A percentile compares a stretch with the other conserved stretches of the same genome.
Conservation (phyloP, 2,797 vertebrate species). For the Distichodus sexfasciatus region DNA sequence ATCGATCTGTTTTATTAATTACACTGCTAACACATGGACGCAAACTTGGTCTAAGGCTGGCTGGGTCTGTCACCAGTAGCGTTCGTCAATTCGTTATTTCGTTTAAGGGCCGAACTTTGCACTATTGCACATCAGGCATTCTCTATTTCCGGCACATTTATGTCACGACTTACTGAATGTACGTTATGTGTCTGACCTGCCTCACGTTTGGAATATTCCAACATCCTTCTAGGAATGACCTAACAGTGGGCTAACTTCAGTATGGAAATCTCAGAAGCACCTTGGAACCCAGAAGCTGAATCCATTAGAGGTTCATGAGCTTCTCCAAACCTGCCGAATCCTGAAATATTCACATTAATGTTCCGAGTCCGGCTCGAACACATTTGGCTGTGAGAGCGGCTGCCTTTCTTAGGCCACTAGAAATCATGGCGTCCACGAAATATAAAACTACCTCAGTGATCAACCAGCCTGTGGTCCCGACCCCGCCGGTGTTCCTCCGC, state of each 20-base stretch:
- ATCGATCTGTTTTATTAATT: neutral
- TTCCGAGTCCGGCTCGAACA: neutral
- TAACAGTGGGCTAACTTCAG: neutral
- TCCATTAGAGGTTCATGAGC: neutral
- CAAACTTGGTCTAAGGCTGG: no score
- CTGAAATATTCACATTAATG: neutral
- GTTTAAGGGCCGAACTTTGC: no score
- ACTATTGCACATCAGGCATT: no score
- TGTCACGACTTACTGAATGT: no score
- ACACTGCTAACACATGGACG: no score
- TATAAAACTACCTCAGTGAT: conserved; percentile 71
- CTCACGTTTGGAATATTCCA: neutral
- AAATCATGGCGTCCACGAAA: conserved; percentile 72
- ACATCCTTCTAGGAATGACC: no score
- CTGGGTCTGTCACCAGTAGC: no score
- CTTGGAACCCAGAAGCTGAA: neutral
- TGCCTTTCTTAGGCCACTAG: conserved; percentile 19
- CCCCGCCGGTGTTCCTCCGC: conserved; percentile 74
- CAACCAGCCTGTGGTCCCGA: conserved; percentile 22
- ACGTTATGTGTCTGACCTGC: no score
- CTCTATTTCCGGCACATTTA: no score
- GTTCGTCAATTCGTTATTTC: no score
- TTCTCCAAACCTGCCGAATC: neutral
- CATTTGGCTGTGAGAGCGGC: conserved; percentile 64
- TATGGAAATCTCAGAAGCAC: neutral